Percentiles rank a stretch among this genome's conserved stretches.
Conservation (phyloP, 2,797 vertebrate species). For the Galago senegalensis region DNA sequence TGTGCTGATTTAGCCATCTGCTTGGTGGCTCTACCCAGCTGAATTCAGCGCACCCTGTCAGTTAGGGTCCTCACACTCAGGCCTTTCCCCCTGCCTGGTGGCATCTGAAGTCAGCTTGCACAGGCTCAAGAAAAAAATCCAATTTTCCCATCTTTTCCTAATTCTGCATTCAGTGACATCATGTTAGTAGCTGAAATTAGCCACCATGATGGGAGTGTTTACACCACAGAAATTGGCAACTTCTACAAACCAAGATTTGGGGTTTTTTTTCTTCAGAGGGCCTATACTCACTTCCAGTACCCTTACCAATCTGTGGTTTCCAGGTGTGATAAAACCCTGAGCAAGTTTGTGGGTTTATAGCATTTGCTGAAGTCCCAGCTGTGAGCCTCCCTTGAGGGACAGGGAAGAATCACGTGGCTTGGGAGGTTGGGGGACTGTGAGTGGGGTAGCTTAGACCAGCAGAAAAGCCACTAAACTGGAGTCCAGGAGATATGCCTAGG, state of each 20-base stretch:
- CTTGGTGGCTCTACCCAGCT: background rate
- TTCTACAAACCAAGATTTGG: background rate
- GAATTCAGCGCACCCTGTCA: background rate
- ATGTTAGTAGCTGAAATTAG: background rate
- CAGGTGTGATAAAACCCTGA: background rate
- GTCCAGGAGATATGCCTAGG: background rate
- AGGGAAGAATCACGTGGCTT: background rate
- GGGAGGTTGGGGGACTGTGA: background rate
- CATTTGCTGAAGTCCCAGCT: background rate
- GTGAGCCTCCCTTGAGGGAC: background rate
- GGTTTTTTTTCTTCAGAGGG: too few relatives aligned
- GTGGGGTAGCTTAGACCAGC: background rate
- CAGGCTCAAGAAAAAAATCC: background rate
- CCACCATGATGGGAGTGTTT: rapidly evolving
- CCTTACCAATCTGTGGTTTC: background rate
- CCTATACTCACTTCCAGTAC: background rate
- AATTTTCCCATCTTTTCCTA: background rate
- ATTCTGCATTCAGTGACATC: background rate
- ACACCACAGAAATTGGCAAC: background rate
- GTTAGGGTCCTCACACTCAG: background rate
- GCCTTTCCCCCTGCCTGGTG: rapidly evolving
- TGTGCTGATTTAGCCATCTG: background rate
- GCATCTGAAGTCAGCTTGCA: background rate
- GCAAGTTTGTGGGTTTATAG: too few relatives aligned
- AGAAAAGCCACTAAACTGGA: background rate